Evolutionary conservation across 2,113 vertebrate genomes (phyloP).

Genomic region (Macrotus californicus): DNA sequence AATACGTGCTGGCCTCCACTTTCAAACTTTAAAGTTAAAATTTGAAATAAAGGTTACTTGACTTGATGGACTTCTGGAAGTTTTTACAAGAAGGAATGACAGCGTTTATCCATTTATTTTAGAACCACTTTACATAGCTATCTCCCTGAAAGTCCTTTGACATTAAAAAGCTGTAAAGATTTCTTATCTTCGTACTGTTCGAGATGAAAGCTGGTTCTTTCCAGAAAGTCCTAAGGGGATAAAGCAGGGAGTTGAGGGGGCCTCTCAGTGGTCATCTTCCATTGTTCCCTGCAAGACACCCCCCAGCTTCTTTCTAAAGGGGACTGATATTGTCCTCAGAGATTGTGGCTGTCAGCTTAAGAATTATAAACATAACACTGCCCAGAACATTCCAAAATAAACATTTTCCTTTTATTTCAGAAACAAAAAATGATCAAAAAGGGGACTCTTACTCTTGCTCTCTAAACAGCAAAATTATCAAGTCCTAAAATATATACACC

Average conservation of each 20-base stretch:
- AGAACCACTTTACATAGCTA: not conserved
- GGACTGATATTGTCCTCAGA: not conserved
- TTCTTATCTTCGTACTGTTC: not conserved
- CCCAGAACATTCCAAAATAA: not conserved
- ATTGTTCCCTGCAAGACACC: not conserved
- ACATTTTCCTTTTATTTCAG: conserved; percentile 4
- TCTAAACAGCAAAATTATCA: not conserved
- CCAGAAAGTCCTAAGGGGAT: not conserved
- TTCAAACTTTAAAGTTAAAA: not conserved
- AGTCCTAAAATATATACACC: not conserved
- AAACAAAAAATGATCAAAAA: not conserved
- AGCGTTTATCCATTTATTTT: not conserved
- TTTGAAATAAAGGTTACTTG: not conserved
- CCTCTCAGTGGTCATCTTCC: not conserved
- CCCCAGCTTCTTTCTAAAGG: not conserved
- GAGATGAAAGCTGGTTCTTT: not conserved
- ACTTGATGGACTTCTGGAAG: not conserved
- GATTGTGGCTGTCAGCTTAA: not conserved
- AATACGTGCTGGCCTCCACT: not conserved
- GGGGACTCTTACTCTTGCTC: not conserved
- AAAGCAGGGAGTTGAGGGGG: not conserved
- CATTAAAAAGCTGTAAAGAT: not conserved
- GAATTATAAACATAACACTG: not conserved
- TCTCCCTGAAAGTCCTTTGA: not conserved
- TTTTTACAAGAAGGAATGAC: not conserved